phyloP scores from a whole-genome alignment of 2,888 invertebrate genomes.

The Pseudanteris insignis region DNA sequence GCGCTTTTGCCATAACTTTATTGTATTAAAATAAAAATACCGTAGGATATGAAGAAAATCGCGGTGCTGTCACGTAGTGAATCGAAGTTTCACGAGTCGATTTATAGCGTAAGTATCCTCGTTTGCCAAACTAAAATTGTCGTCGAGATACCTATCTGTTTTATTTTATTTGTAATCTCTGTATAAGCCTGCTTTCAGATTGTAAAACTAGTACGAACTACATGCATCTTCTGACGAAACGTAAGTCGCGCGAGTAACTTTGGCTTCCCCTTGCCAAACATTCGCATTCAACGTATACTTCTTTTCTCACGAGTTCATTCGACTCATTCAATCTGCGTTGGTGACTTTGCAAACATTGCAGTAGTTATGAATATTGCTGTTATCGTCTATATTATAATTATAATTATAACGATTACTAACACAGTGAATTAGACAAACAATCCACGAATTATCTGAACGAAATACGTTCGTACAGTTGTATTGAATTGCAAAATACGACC shows the following conservation, averaged over 20 bases:
- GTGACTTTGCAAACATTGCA: conserved; percentile 25
- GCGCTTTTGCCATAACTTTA: too few relatives aligned
- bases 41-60: neutral
- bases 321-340: conserved; percentile 23
- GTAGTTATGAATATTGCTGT: conserved; percentile 15
- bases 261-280: conserved; percentile 32
- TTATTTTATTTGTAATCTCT: conserved; percentile 43
- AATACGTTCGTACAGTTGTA: neutral
- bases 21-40: too few relatives aligned
- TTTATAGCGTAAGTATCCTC: conserved; percentile 59
- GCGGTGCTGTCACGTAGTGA: conserved; percentile 35
- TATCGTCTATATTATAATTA: neutral
- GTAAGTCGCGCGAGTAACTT: conserved; percentile 35
- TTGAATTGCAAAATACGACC: too few relatives aligned
- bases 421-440: neutral
- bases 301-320: conserved; percentile 24
- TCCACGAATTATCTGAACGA: neutral
- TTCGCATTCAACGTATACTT: conserved; percentile 34
- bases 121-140: conserved; percentile 56
- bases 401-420: conserved; percentile 1
- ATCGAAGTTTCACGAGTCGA: conserved; percentile 48
- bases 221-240: conserved; percentile 35
- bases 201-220: conserved; percentile 42
- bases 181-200: conserved; percentile 31
- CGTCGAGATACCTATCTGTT: conserved; percentile 29